phyloP scores from a whole-genome alignment of 2,888 invertebrate genomes.

The Dusona sp. region DNA sequence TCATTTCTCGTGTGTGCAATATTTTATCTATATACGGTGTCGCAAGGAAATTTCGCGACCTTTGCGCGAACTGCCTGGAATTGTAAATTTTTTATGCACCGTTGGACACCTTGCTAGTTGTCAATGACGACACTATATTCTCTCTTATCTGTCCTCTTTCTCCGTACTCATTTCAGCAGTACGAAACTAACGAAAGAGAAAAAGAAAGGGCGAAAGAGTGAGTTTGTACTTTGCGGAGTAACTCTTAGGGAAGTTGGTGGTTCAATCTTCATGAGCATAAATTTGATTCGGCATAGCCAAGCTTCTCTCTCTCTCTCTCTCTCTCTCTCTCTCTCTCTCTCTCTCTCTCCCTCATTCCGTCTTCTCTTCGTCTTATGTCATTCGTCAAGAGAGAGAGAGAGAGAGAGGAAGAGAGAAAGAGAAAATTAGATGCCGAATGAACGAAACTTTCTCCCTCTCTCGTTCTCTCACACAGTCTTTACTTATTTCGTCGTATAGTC shows the following conservation, averaged over 20 bases:
- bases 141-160: not conserved
- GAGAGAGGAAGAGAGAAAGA: not conserved
- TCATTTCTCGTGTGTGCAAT: not conserved
- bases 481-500: slow-evolving; percentile 19
- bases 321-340: not conserved
- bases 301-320: not conserved
- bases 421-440: slow-evolving; percentile 36
- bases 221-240: slow-evolving; percentile 23
- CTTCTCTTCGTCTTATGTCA: not conserved
- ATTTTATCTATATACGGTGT: slow-evolving; percentile 3
- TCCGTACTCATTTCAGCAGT: slow-evolving; percentile 8
- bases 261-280: slow-evolving; percentile 64
- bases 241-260: slow-evolving; percentile 46
- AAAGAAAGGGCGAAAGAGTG: not conserved
- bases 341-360: not conserved
- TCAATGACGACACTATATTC: not conserved
- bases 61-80: not conserved
- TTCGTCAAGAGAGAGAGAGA: slow-evolving; percentile 9
- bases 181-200: not conserved
- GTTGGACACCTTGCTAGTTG: slow-evolving; percentile 16
- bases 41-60: not conserved
- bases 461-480: slow-evolving; percentile 13
- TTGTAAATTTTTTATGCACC: slow-evolving; percentile 11
- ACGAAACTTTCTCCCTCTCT: slow-evolving; percentile 11
- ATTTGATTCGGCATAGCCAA: slow-evolving; percentile 44